These are phyloP conservation scores for Caracal caracal DNA, from an alignment of 2,113 vertebrate species.

Conservation along the genomic window DNA sequence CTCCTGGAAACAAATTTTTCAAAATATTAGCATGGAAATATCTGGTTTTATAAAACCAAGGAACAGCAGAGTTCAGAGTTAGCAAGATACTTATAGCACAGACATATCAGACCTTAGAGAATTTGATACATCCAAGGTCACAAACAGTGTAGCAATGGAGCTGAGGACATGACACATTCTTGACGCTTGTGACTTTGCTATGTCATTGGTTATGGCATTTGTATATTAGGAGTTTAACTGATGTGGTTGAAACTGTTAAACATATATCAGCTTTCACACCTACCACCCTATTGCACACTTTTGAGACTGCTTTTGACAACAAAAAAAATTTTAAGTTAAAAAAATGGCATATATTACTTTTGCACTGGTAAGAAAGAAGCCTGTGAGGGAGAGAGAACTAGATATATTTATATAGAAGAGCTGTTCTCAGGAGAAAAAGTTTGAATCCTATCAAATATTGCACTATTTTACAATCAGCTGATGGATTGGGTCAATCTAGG, in stretches of 20 bases:
- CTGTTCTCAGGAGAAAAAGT: neutral
- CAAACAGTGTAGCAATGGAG: neutral
- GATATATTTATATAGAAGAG: neutral
- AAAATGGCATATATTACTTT: neutral
- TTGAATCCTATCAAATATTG: neutral
- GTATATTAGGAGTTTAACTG: neutral
- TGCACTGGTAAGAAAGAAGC: neutral
- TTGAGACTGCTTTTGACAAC: neutral
- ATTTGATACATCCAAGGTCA: neutral
- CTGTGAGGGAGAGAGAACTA: neutral
- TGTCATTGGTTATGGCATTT: neutral
- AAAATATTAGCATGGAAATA: neutral
- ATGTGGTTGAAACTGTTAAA: neutral
- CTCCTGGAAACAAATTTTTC: neutral
- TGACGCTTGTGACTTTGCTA: neutral
- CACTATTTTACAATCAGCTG: constrained; percentile 32
- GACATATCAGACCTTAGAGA: neutral
- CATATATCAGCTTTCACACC: neutral
- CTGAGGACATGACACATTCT: neutral
- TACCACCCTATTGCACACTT: neutral
- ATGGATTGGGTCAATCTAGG: neutral
- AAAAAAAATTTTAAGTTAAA: neutral
- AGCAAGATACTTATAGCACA: neutral
- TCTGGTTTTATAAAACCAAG: neutral
- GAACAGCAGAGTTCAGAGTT: constrained; percentile 21